Conservation (phyloP, 2,113 vertebrate species). For the Cranoglanis bouderius region DNA sequence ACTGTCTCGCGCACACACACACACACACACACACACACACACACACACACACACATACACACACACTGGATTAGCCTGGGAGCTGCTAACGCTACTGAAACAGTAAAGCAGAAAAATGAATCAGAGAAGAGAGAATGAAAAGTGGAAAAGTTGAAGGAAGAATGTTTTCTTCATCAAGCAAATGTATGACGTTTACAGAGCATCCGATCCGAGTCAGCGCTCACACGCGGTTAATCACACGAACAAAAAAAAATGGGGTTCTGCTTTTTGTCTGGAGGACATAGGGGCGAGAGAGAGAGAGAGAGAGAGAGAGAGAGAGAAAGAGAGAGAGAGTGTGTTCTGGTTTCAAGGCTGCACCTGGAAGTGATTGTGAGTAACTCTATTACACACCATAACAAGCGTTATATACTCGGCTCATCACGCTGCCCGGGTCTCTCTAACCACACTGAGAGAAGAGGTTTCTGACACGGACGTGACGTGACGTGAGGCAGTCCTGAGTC, state of each 20-base stretch:
- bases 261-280: not conserved
- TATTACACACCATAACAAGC: constrained; percentile 50
- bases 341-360: constrained; percentile 37
- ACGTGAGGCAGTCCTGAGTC: too few species aligned
- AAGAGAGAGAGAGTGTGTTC: not conserved
- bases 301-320: not conserved
- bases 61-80: not conserved
- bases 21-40: not conserved
- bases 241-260: not conserved
- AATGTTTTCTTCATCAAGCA: not conserved
- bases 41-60: not conserved
- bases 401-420: constrained; percentile 49
- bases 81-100: not conserved
- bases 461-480: too few species aligned
- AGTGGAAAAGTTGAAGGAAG: not conserved
- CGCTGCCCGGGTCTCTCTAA: constrained; percentile 46
- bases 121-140: not conserved
- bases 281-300: too few species aligned
- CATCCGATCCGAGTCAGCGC: not conserved
- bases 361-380: constrained; percentile 50
- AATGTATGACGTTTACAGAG: not conserved
- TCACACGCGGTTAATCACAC: not conserved
- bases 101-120: not conserved
- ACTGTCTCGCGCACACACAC: not conserved
- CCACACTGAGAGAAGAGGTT: too few species aligned